These are phyloP conservation scores for Exaiptasia diaphana DNA, from an alignment of 64 coral and sea anemone genomes.

Conservation along the genomic window DNA sequence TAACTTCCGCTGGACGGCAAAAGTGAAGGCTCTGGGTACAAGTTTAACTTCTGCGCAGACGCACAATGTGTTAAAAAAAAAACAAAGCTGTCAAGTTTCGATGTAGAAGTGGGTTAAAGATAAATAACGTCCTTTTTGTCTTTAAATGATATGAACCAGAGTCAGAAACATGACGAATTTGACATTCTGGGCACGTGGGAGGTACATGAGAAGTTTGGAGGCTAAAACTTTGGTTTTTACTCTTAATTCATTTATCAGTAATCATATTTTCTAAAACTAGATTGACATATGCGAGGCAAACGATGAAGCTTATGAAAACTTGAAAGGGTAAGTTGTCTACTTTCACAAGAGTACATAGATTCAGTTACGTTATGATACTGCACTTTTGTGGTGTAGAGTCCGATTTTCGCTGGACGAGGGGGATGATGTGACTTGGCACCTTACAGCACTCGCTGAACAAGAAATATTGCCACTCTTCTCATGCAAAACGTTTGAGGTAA, in stretches of 20 bases:
- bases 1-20: no score
- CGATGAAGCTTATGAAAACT: not conserved
- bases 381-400: not conserved
- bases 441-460: not conserved
- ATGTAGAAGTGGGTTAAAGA: no score
- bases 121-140: no score
- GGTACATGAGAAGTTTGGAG: not conserved
- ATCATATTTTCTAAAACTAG: not conserved
- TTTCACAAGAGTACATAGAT: not conserved
- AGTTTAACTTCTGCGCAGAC: no score
- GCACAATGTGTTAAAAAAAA: no score
- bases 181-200: not conserved
- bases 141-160: not conserved
- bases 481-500: constrained; percentile 49
- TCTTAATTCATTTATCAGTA: not conserved
- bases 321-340: not conserved
- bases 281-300: not conserved
- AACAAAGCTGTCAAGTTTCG: no score
- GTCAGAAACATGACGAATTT: not conserved
- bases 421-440: constrained; percentile 21
- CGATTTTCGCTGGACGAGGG: constrained; percentile 39
- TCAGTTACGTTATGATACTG: not conserved
- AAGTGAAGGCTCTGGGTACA: no score
- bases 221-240: not conserved
- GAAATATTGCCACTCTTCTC: constrained; percentile 45